These are phyloP conservation scores for Epinephelus moara DNA, from an alignment of 2,113 vertebrate genomes.

Conservation along the genomic window DNA sequence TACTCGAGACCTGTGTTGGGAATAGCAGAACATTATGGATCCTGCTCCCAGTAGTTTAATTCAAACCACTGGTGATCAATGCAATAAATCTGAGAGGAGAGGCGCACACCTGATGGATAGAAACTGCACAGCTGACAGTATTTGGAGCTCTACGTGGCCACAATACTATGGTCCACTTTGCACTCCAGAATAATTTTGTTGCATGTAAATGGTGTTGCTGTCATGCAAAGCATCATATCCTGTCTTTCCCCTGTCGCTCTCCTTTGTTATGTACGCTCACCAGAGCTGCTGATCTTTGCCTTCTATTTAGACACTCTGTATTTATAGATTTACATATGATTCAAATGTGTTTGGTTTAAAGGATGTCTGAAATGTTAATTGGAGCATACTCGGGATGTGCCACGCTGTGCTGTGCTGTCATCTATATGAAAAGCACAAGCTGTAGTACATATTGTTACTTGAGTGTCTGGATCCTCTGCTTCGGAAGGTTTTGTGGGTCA, in stretches of 20 bases:
- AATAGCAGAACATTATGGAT: slow-evolving; percentile 38
- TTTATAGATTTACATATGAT: not conserved
- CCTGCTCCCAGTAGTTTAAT: slow-evolving; percentile 29
- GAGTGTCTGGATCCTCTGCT: not conserved
- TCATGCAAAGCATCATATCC: not conserved
- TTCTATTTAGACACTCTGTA: not conserved
- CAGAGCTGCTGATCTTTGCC: not conserved
- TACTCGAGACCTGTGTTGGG: slow-evolving; percentile 10
- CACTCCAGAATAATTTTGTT: not conserved
- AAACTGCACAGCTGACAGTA: not conserved
- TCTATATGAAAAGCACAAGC: slow-evolving; percentile 10
- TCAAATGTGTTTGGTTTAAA: not conserved
- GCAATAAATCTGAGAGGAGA: slow-evolving; percentile 14
- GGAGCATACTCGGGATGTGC: not conserved
- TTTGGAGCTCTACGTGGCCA: not conserved
- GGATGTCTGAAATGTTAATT: not conserved
- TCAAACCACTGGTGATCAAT: slow-evolving; percentile 29
- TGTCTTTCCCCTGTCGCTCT: not conserved
- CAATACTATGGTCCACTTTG: not conserved
- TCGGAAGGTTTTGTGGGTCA: slow-evolving; percentile 2
- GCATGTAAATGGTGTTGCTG: not conserved
- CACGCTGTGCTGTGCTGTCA: not conserved
- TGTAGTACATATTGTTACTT: not conserved
- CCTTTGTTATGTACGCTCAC: not conserved
- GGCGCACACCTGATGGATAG: not conserved